phyloP scores from a whole-genome alignment of 2,113 vertebrate species.

The Alosa alosa region DNA sequence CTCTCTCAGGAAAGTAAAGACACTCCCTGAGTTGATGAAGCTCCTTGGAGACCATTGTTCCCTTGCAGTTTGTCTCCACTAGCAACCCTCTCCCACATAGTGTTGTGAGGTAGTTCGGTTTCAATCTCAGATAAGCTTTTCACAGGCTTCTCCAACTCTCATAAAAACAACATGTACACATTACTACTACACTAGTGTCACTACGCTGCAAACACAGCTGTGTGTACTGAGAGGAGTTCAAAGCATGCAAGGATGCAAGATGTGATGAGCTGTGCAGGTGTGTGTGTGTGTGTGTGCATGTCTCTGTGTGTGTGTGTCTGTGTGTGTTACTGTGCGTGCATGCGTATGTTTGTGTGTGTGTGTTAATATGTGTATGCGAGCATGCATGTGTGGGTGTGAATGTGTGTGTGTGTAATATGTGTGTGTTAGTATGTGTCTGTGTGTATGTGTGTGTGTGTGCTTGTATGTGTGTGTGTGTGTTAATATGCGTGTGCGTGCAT shows the following conservation, averaged over 20 bases:
- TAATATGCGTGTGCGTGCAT: not conserved
- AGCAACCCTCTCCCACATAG: not conserved
- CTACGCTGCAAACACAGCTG: not conserved
- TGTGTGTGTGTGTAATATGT: not conserved
- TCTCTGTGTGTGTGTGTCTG: too few relatives aligned
- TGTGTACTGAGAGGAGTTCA: too few relatives aligned
- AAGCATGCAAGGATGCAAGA: too few relatives aligned
- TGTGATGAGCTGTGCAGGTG: not conserved
- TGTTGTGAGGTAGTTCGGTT: not conserved
- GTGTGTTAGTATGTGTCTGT: not conserved
- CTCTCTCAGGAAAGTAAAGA: not conserved
- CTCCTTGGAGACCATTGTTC: not conserved
- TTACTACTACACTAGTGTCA: not conserved
- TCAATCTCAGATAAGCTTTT: not conserved
- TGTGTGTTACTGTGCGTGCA: too few relatives aligned
- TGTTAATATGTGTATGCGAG: not conserved
- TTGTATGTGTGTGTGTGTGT: too few relatives aligned
- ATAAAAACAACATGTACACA: not conserved
- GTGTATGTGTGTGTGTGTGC: slow-evolving; percentile 3
- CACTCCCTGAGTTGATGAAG: not conserved
- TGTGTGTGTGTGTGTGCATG: too few relatives aligned
- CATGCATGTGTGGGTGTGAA: not conserved
- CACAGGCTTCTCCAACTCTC: not conserved
- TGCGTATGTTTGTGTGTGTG: too few relatives aligned
- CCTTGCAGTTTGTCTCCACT: not conserved